These are phyloP conservation scores for Hypomesus transpacificus DNA, from an alignment of 2,113 vertebrate species.

Conservation along the genomic window DNA sequence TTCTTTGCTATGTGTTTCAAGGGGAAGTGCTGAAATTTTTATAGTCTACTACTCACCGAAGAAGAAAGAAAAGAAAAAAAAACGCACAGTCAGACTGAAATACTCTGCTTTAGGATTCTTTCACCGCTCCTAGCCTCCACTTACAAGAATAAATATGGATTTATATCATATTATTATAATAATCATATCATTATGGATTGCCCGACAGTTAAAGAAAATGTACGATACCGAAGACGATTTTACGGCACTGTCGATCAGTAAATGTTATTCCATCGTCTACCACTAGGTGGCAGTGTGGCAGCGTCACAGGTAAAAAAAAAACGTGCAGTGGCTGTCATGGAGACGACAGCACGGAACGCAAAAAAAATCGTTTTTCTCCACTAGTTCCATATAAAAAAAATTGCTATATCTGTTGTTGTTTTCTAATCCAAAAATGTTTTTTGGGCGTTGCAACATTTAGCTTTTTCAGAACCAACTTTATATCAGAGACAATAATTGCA, in stretches of 20 bases:
- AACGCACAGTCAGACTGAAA: not conserved
- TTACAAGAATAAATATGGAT: too few relatives aligned
- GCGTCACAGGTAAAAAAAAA: too few relatives aligned
- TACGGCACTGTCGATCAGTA: not conserved
- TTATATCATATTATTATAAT: too few relatives aligned
- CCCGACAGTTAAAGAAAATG: too few relatives aligned
- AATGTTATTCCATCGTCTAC: not conserved
- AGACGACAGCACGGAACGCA: not conserved
- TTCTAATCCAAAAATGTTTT: not conserved
- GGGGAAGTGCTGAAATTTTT: not conserved
- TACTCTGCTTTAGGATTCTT: not conserved
- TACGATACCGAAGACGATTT: too few relatives aligned
- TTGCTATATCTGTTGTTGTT: slow-evolving; percentile 13
- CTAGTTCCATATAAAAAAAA: slow-evolving; percentile 32
- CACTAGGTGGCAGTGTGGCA: slow-evolving; percentile 40
- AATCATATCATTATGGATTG: too few relatives aligned
- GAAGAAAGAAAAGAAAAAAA: not conserved
- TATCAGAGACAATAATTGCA: too few relatives aligned
- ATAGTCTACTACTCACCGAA: not conserved
- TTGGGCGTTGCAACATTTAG: too few relatives aligned
- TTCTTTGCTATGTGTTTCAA: not conserved
- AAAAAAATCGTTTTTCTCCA: not conserved
- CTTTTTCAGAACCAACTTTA: too few relatives aligned
- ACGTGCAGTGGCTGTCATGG: not conserved
- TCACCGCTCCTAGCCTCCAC: too few relatives aligned